Evolutionary conservation across 2,888 invertebrate genomes (phyloP).

Genomic region (Tetragnatha montana): DNA sequence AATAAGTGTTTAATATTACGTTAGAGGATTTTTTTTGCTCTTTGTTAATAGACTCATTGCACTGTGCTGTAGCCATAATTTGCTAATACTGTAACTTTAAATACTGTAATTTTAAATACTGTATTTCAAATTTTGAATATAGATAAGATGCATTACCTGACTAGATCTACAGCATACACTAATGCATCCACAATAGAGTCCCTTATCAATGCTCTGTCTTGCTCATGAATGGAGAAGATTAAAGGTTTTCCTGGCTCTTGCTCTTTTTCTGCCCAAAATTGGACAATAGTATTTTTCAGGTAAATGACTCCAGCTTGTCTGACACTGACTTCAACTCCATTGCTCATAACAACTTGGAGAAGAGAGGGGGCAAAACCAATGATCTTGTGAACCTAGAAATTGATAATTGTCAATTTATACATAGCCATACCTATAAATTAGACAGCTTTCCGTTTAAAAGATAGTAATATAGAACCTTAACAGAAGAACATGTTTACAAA

Average conservation of each 20-base stretch:
- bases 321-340: conserved; percentile 89
- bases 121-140: no score
- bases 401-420: no score
- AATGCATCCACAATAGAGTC: conserved; percentile 97
- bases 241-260: conserved; percentile 79
- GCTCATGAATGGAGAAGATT: conserved; percentile 91
- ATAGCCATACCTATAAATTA: no score
- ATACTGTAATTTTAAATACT: no score
- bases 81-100: no score
- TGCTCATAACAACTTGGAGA: conserved; percentile 91
- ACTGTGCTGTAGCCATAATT: no score
- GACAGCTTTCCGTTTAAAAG: no score
- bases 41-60: no score
- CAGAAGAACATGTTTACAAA: no score
- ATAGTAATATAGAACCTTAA: no score
- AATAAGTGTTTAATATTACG: no score
- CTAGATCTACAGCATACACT: conserved; percentile 92
- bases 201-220: conserved; percentile 94
- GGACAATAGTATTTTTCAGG: conserved; percentile 92
- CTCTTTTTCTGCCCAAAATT: conserved; percentile 87
- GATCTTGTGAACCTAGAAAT: conserved; percentile 88
- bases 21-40: no score
- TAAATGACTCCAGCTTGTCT: conserved; percentile 98
- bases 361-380: conserved; percentile 96
- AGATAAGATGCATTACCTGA: conserved; percentile 79